These are phyloP conservation scores for Diaphora mendica DNA, from an alignment of 2,888 invertebrate species.

Conservation along the genomic window DNA sequence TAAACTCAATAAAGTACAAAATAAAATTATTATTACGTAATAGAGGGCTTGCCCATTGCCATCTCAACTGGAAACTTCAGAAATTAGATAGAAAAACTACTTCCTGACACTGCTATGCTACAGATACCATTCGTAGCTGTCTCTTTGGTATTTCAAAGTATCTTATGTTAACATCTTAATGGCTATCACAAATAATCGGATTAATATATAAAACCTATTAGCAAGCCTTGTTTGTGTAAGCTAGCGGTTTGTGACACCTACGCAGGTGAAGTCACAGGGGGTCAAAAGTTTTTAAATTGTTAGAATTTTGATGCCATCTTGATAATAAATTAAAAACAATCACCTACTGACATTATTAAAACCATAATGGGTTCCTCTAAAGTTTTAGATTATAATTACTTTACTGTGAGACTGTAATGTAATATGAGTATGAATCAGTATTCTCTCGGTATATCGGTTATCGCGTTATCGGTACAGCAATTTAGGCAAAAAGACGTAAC, in stretches of 20 bases:
- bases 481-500: too few relatives aligned
- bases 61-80: not conserved
- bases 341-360: not conserved
- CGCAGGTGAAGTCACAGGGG: constrained; percentile 12
- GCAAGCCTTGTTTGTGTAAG: constrained; percentile 11
- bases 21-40: not conserved
- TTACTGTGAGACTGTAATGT: not conserved
- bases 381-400: not conserved
- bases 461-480: too few relatives aligned
- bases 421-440: too few relatives aligned
- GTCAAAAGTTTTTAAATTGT: constrained; percentile 17
- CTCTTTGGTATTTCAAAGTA: constrained; percentile 8
- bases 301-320: not conserved
- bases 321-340: constrained; percentile 11
- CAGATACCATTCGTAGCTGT: not conserved
- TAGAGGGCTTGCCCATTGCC: too few relatives aligned
- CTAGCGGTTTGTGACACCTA: constrained; percentile 24
- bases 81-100: not conserved
- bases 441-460: too few relatives aligned
- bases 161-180: constrained; percentile 17
- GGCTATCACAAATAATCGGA: constrained; percentile 8
- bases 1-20: too few relatives aligned
- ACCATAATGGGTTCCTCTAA: not conserved
- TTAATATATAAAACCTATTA: constrained; percentile 21
- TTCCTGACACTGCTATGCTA: not conserved